A percentile compares a stretch with the other conserved stretches of the same genome.
Evolutionary conservation across 2,888 invertebrate species (phyloP).

Genomic region (Dusona sp.): DNA sequence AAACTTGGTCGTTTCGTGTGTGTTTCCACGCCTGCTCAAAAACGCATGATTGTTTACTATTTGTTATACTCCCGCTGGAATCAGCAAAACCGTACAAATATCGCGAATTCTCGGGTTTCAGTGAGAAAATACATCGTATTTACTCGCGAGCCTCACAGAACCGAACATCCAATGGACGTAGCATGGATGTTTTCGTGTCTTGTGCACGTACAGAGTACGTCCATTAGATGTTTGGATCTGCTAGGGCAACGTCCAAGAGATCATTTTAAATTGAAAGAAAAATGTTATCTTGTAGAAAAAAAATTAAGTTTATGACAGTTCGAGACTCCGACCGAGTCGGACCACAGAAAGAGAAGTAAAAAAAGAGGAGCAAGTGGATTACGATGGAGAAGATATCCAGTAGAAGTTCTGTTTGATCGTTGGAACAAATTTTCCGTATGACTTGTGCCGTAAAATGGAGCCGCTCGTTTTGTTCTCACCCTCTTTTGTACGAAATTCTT

Average conservation of each 20-base stretch:
- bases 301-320: neutral
- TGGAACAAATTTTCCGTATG: conserved; percentile 49
- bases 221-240: too few relatives aligned
- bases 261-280: neutral
- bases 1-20: neutral
- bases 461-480: conserved; percentile 23
- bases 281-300: neutral
- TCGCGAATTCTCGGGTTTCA: neutral
- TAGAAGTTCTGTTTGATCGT: conserved; percentile 32
- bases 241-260: neutral
- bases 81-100: neutral
- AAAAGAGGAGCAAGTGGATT: neutral
- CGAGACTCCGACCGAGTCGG: neutral
- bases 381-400: neutral
- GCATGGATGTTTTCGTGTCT: too few relatives aligned
- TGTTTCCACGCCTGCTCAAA: neutral
- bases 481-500: neutral
- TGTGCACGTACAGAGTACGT: too few relatives aligned
- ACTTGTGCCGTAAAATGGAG: conserved; percentile 37
- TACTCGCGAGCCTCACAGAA: neutral
- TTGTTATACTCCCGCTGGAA: neutral
- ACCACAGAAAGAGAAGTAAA: neutral
- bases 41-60: neutral
- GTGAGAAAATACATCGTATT: neutral
- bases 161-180: too few relatives aligned